Evolutionary conservation across 1,140 invertebrate species (phyloP), one percentile per base, ranked within the genome.

Genomic region (Drosophila neocordata): DNA sequence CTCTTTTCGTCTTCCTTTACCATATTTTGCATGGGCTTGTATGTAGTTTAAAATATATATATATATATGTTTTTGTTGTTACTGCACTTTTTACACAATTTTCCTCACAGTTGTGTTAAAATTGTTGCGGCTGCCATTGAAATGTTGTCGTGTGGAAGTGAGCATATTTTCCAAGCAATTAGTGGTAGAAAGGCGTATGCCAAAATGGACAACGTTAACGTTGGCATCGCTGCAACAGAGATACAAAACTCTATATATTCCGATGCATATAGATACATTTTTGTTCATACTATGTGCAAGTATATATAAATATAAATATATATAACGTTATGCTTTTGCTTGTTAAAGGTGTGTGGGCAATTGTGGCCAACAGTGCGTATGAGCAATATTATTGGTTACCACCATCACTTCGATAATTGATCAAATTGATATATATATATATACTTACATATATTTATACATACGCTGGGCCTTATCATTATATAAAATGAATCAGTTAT

Each of bases 101-200:
- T 61, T 48, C 41, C 41, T 48, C 41, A 48, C 71, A 13, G 65
- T 38, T 69, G 13, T 41, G 44, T 66, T 58, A 62, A 81, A 85
- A 87, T 70, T 74, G 65, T 78, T 87, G 73, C 70, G 77, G 66
- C 55, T 85, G 77, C 73, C 81, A 77, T 77, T 81, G 82, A 77
- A 87, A 81, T 63, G 59, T 63, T 58, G 53, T 81, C 77, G 62
- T 75, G 81, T 81, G 78, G 78, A 85, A 87, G 84, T 82, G 82
- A 87, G 82, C 78, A 80, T 71, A 88, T 79, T 88, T 87, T 79
- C 79, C 83, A 83, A 79, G 79, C 69, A 87, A 87, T 87, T 87
- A 88, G 83, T 78, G 76, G 55, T 56, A 65, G 15, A 69, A 74
- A 61, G 65, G 64, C 53, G 56, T 55, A 57, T 52, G 56, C 66